These are phyloP conservation scores for Hyposmocoma kahamanoa DNA, from an alignment of 1,140 invertebrate species.

Conservation along the genomic window DNA sequence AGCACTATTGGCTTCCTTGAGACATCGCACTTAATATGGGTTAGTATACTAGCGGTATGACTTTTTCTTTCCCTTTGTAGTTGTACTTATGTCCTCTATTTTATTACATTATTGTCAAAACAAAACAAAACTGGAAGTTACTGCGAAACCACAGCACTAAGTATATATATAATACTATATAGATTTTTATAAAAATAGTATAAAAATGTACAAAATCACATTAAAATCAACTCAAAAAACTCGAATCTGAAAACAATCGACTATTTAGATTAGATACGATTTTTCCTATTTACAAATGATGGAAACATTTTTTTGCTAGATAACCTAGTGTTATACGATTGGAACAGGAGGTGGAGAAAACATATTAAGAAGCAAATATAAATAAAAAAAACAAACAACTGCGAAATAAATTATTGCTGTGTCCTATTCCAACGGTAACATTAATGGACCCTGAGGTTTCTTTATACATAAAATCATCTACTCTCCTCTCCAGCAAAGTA, in stretches of 20 bases:
- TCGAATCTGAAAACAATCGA: too few relatives aligned
- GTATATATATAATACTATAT: constrained; percentile 1
- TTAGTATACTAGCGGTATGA: background rate
- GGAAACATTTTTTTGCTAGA: background rate
- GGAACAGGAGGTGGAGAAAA: background rate
- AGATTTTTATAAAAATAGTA: constrained; percentile 26
- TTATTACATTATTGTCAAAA: constrained; percentile 11
- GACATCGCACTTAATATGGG: constrained; percentile 62
- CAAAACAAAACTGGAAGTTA: constrained; percentile 14
- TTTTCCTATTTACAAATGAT: background rate
- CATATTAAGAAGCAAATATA: background rate
- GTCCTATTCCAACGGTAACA: background rate
- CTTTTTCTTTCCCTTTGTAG: background rate
- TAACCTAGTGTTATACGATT: background rate
- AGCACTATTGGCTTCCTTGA: constrained; percentile 22
- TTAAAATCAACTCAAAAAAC: constrained; percentile 32
- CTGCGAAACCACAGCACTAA: constrained; percentile 4
- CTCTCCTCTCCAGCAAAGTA: too few relatives aligned
- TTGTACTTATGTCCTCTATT: constrained; percentile 13
- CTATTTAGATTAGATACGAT: background rate
- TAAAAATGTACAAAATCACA: constrained; percentile 32
- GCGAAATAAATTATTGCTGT: background rate
- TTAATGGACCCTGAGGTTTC: background rate
- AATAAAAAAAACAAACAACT: background rate
- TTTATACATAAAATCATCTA: too few relatives aligned